Base-by-base conservation (phyloP, 2,113 vertebrate genomes). In the Pipra filicauda region DNA sequence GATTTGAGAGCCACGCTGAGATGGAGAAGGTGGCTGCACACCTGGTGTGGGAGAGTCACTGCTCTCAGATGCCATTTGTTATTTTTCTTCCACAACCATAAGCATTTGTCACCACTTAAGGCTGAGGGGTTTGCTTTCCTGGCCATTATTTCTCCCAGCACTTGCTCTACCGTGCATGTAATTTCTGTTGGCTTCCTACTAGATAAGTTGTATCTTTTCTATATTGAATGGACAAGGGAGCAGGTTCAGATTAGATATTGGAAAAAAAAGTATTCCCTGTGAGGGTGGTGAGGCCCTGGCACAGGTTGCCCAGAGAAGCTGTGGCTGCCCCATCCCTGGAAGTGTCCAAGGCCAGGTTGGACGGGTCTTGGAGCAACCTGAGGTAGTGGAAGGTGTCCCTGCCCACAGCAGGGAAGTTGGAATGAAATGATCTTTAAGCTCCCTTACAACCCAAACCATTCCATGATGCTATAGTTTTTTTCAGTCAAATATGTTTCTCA, bases 311-410 rank as follows among this genome's bases (percentile, higher is more conserved):
- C 35, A 52, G 22, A 28, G 55, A 0, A 70, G 5, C 2, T 90
- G 64, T 20, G 64, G 17, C 21, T 90, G 3, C 26, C 17, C 71
- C 41, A 49, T 49, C 57, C 43, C 72, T 90, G 72, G 41, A 0
- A 43, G 15, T 77, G 49, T 0, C 13, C 57, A 27, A 43, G 35
- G 43, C 18, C 22, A 43, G 57, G 26, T 0, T 83, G 79, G 70
- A 26, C 0, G 2, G 23, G 14, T 28, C n/a, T 75, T 18, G 54
- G 48, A 49, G 21, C 21, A 31, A 0, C 14, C 41, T 70, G 79
- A 30, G 30, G 6, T 0, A 22, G 18, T 16, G 43, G 22, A 5
- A 64, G 3, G 4, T 70, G 46, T 55, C 62, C 54, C 62, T 69
- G 33, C 19, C 6, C 33, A 21, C 7, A 24, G 39, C 54, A n/a